A percentile compares a stretch with the other conserved stretches of the same genome.
Evolutionary conservation across 1,140 invertebrate genomes (phyloP).

Genomic region (Bombus pascuorum): DNA sequence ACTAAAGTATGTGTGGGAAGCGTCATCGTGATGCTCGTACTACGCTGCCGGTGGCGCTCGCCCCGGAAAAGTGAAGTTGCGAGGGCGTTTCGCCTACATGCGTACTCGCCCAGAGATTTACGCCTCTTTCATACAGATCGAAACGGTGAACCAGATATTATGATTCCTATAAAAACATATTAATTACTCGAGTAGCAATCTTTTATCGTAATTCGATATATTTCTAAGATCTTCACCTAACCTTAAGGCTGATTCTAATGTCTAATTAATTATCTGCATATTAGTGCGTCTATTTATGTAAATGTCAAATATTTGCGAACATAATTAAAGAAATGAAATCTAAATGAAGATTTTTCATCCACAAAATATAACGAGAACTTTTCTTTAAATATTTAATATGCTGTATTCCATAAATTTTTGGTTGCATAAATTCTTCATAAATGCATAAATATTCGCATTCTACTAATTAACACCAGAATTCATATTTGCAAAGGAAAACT

Average conservation of each 20-base stretch:
- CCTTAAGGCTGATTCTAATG: not conserved
- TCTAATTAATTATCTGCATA: not conserved
- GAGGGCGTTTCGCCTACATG: conserved; percentile 31
- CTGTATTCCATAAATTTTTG: no score
- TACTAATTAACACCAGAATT: not conserved
- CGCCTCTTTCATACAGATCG: not conserved
- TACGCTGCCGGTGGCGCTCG: conserved; percentile 11
- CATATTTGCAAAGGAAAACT: not conserved
- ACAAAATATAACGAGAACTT: no score
- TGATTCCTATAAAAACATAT: not conserved
- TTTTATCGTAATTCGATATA: not conserved
- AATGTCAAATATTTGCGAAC: not conserved
- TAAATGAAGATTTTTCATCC: not conserved
- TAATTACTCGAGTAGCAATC: not conserved
- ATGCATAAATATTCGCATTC: no score
- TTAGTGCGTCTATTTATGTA: no score
- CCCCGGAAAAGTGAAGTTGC: not conserved
- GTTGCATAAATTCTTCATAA: no score
- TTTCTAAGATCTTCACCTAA: no score
- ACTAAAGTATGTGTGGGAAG: conserved; percentile 6
- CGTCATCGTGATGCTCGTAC: not conserved
- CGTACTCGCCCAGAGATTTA: not conserved
- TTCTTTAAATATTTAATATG: not conserved
- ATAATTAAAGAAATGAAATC: not conserved
- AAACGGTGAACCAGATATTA: not conserved